Conservation (phyloP, 2,797 vertebrate species). For the Micrastur ruficollis region DNA sequence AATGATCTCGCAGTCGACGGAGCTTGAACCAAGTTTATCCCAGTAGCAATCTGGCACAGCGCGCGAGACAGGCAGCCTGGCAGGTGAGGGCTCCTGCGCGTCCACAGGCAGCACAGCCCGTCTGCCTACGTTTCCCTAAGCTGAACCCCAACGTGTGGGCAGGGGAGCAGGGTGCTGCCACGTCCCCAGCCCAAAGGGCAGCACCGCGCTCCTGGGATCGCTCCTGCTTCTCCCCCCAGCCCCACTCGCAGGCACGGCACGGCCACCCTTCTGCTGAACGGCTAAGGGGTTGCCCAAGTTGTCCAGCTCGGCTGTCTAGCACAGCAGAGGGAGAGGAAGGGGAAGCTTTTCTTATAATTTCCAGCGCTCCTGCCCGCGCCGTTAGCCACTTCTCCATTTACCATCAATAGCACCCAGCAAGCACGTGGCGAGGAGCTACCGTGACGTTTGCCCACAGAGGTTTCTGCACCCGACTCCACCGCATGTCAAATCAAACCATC, state of each 20-base stretch:
- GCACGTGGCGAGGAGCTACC: neutral
- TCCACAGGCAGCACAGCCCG: neutral
- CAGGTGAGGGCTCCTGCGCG: neutral
- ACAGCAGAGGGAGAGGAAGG: no score
- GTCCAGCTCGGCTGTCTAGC: fast-evolving
- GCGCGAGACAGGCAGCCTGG: neutral
- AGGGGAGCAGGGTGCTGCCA: neutral
- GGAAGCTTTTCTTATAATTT: neutral
- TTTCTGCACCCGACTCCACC: no score
- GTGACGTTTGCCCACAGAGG: fast-evolving
- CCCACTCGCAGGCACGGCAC: fast-evolving
- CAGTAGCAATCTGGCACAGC: neutral
- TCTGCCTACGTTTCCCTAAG: neutral
- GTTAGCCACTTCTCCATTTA: neutral
- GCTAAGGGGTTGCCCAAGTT: neutral
- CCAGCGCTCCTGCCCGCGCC: neutral
- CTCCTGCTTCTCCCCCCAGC: neutral
- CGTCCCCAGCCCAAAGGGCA: neutral
- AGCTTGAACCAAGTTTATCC: neutral
- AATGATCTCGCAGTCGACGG: neutral
- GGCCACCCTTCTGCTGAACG: neutral
- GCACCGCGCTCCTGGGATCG: fast-evolving
- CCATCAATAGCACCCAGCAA: neutral
- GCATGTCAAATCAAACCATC: fast-evolving
- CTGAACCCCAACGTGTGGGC: neutral